Evolutionary conservation across 2,113 vertebrate genomes (phyloP).

Genomic region (Chloropsis hardwickii): DNA sequence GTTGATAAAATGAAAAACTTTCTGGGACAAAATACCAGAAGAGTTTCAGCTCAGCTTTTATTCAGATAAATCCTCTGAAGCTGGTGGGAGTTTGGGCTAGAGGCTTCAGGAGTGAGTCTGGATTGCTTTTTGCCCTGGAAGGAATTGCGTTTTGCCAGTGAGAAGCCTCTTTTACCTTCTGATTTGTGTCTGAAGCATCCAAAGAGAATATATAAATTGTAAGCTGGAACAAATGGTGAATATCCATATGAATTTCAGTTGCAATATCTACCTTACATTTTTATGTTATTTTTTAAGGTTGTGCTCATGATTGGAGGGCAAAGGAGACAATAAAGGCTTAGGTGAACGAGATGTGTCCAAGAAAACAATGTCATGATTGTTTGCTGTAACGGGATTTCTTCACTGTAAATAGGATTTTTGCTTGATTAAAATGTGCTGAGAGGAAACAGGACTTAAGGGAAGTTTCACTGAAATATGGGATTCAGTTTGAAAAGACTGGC

Average conservation of each 20-base stretch:
- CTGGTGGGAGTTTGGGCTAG: not conserved
- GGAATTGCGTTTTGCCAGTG: not conserved
- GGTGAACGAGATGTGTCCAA: not conserved
- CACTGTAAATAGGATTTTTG: not conserved
- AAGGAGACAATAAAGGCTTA: not conserved
- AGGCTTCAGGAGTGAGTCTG: not conserved
- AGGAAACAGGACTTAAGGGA: not conserved
- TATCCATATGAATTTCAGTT: not conserved
- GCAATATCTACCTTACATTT: not conserved
- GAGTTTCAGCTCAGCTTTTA: not conserved
- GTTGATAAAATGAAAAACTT: not conserved
- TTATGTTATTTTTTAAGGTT: not conserved
- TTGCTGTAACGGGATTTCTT: not conserved
- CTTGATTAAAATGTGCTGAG: conserved; percentile 21
- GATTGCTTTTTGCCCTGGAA: not conserved
- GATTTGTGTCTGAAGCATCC: not conserved
- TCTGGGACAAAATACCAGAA: not conserved
- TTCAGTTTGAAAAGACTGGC: not conserved
- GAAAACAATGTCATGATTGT: not conserved
- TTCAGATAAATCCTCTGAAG: not conserved
- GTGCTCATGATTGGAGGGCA: not conserved
- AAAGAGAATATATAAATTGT: not conserved
- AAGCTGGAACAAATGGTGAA: not conserved
- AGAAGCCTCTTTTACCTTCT: not conserved
- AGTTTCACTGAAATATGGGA: not conserved